Conservation (phyloP, 2,797 vertebrate species). For the Pantherophis vulpinus region DNA sequence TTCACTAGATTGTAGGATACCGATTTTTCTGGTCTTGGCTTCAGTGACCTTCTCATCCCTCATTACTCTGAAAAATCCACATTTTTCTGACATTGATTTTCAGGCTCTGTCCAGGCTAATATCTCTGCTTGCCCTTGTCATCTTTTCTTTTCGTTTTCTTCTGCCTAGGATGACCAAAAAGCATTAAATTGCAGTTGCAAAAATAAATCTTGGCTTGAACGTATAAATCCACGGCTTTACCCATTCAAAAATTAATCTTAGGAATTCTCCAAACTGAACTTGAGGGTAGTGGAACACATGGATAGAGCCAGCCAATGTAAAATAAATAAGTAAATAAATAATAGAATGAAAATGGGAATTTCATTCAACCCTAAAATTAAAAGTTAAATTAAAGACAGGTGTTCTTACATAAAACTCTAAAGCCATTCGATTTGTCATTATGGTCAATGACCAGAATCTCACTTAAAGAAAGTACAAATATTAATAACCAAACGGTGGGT, state of each 20-base stretch:
- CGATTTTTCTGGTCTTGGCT: neutral
- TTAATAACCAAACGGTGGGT: neutral
- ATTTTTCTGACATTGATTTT: neutral
- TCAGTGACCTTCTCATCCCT: neutral
- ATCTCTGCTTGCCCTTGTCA: neutral
- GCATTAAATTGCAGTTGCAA: neutral
- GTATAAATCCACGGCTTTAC: neutral
- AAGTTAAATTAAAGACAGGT: neutral
- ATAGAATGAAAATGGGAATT: neutral
- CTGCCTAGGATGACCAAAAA: neutral
- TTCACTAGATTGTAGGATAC: neutral
- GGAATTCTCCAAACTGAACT: neutral
- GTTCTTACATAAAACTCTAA: neutral
- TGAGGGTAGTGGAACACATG: neutral
- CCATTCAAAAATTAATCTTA: neutral
- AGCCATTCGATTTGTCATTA: neutral
- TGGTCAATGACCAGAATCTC: neutral
- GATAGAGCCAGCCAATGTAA: neutral
- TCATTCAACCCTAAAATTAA: neutral
- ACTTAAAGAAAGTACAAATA: neutral
- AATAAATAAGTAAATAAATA: neutral
- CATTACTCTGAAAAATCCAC: neutral
- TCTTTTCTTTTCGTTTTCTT: neutral
- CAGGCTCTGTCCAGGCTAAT: neutral
- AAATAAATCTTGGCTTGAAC: neutral